Conservation (phyloP, 2,797 vertebrate genomes). For the Sarcoramphus papa region DNA sequence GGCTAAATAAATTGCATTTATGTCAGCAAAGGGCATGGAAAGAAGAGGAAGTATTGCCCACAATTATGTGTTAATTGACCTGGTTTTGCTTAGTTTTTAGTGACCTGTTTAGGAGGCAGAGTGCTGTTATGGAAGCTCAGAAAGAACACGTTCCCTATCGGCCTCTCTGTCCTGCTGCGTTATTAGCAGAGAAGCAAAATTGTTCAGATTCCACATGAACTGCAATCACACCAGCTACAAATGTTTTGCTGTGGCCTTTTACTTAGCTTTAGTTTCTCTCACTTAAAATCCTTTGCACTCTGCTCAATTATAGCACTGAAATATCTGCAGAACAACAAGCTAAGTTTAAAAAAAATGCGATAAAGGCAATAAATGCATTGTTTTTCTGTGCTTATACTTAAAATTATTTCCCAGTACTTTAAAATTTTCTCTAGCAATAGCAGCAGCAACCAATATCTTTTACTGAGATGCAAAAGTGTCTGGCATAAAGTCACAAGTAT, state of each 20-base stretch:
- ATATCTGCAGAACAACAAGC: not conserved
- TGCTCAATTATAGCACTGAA: not conserved
- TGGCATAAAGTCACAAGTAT: not conserved
- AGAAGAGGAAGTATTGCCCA: not conserved
- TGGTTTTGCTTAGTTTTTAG: not conserved
- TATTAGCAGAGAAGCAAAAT: not conserved
- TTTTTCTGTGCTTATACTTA: not conserved
- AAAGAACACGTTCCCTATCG: accelerated
- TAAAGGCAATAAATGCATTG: accelerated
- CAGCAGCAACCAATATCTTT: not conserved
- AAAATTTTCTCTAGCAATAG: not conserved
- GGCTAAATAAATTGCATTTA: not conserved
- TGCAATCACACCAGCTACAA: not conserved
- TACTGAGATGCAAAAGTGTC: not conserved
- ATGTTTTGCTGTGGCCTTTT: not conserved
- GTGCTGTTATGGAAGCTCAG: not conserved
- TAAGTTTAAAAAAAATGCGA: not conserved
- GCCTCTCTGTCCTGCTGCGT: not conserved
- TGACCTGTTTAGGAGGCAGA: not conserved
- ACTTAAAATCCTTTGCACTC: not conserved
- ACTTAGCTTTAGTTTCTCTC: not conserved
- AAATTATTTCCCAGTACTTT: not conserved
- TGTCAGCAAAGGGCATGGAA: not conserved
- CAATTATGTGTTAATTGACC: not conserved
- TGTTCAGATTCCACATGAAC: not conserved